These are phyloP conservation scores for Zeuzera pyrina DNA, from an alignment of 2,888 invertebrate species.

Conservation along the genomic window DNA sequence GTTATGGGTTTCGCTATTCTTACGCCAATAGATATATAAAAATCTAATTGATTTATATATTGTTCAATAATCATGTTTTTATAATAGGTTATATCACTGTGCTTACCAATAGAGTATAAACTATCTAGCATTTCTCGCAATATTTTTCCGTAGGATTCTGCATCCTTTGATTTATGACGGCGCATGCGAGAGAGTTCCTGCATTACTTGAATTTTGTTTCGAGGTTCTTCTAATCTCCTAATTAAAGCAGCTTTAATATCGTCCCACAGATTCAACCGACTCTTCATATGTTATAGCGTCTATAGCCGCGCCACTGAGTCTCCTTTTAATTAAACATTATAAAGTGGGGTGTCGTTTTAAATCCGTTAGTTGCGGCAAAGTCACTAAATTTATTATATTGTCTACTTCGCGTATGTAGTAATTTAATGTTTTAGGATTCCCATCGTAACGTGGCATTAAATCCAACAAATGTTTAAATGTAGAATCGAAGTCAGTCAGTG, in stretches of 20 bases:
- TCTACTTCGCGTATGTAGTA: slow-evolving; percentile 3
- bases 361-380: background rate
- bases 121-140: slow-evolving; percentile 1
- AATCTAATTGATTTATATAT: slow-evolving; percentile 5
- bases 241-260: slow-evolving; percentile 13
- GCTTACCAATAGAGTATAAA: slow-evolving; percentile 1
- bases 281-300: slow-evolving; percentile 8
- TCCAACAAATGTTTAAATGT: slow-evolving; percentile 1
- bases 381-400: background rate
- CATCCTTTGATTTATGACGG: slow-evolving; percentile 4
- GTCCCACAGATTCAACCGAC: slow-evolving; percentile 6
- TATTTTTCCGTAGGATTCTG: slow-evolving; percentile 3
- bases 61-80: slow-evolving; percentile 7
- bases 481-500: background rate
- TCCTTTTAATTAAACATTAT: slow-evolving; percentile 4
- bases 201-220: slow-evolving; percentile 14
- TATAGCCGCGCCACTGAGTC: slow-evolving; percentile 8
- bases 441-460: slow-evolving; percentile 2
- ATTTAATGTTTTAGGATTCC: slow-evolving; percentile 1
- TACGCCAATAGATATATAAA: slow-evolving; percentile 4
- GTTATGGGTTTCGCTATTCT: slow-evolving; percentile 5
- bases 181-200: slow-evolving; percentile 6
- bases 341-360: background rate
- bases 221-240: slow-evolving; percentile 16
- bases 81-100: slow-evolving; percentile 3